Evolutionary conservation across 2,888 invertebrate genomes (phyloP).

Genomic region (Lucinisca nassula): DNA sequence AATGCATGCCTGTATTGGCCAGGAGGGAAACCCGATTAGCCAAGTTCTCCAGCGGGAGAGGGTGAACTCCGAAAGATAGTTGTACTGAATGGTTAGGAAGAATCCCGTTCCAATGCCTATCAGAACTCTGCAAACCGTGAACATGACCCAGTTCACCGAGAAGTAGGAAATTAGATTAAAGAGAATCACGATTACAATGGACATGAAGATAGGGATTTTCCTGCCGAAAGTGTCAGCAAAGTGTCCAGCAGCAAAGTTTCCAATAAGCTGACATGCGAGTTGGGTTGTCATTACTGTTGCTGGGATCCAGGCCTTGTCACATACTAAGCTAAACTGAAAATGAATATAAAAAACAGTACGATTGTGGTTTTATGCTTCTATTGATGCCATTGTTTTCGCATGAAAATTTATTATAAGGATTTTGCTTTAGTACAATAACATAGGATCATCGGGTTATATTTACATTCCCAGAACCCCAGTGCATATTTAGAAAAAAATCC

Average conservation of each 20-base stretch:
- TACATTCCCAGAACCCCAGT: too few relatives aligned
- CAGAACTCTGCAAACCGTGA: conserved; percentile 38
- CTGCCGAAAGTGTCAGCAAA: conserved; percentile 49
- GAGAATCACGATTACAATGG: conserved; percentile 30
- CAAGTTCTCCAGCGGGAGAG: conserved; percentile 47
- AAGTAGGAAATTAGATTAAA: conserved; percentile 30
- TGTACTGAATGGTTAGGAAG: conserved; percentile 50
- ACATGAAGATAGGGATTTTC: conserved; percentile 44
- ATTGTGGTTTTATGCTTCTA: too few relatives aligned
- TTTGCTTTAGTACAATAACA: too few relatives aligned
- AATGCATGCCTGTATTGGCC: conserved; percentile 47
- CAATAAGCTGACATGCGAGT: conserved; percentile 45
- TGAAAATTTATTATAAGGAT: too few relatives aligned
- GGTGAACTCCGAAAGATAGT: conserved; percentile 44
- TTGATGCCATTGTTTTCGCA: too few relatives aligned
- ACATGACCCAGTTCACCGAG: conserved; percentile 47
- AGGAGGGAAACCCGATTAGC: conserved; percentile 60
- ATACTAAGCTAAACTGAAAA: conserved; percentile 55
- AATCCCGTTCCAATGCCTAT: conserved; percentile 38
- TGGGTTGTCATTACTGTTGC: conserved; percentile 52
- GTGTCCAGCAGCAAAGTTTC: conserved; percentile 50
- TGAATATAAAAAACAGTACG: background rate
- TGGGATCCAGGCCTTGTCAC: conserved; percentile 51
- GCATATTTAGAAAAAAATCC: too few relatives aligned
- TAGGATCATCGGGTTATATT: too few relatives aligned